These are phyloP conservation scores for Leptinotarsa rubiginosa DNA, from an alignment of 2,888 invertebrate species.

Conservation along the genomic window DNA sequence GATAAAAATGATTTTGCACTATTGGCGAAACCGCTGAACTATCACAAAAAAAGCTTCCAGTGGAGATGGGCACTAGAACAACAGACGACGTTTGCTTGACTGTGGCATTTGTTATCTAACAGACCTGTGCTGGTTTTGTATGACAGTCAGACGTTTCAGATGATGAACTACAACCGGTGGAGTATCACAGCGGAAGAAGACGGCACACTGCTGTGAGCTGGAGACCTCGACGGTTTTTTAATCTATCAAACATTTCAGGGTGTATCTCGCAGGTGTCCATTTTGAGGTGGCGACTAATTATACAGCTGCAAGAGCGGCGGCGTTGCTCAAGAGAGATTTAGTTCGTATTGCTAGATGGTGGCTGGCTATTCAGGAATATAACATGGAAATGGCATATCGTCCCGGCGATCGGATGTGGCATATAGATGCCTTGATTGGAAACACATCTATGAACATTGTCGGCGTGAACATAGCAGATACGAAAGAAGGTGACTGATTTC, in stretches of 20 bases:
- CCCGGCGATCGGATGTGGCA: conserved; percentile 26
- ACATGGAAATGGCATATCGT: conserved; percentile 40
- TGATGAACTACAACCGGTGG: too few relatives aligned
- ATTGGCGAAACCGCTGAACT: conserved; percentile 26
- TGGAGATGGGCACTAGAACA: too few relatives aligned
- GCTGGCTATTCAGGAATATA: conserved; percentile 46
- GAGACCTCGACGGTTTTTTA: conserved; percentile 50
- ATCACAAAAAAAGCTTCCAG: conserved; percentile 8
- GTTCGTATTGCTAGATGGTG: conserved; percentile 47
- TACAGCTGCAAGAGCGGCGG: conserved; percentile 38
- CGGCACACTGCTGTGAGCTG: conserved; percentile 42
- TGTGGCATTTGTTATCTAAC: too few relatives aligned
- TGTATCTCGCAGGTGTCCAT: conserved; percentile 19
- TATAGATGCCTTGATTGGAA: conserved; percentile 28
- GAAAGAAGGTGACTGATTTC: conserved; percentile 45
- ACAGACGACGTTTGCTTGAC: too few relatives aligned
- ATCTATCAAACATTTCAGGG: conserved; percentile 42
- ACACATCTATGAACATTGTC: background rate
- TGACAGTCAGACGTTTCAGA: too few relatives aligned
- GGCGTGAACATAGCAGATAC: conserved; percentile 12
- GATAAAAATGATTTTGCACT: conserved; percentile 38
- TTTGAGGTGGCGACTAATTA: conserved; percentile 45
- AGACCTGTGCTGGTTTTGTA: too few relatives aligned
- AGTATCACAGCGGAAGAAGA: too few relatives aligned
- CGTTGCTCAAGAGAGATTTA: conserved; percentile 41